Base-by-base conservation (phyloP, 2,888 invertebrate genomes). In the Noctua janthe region DNA sequence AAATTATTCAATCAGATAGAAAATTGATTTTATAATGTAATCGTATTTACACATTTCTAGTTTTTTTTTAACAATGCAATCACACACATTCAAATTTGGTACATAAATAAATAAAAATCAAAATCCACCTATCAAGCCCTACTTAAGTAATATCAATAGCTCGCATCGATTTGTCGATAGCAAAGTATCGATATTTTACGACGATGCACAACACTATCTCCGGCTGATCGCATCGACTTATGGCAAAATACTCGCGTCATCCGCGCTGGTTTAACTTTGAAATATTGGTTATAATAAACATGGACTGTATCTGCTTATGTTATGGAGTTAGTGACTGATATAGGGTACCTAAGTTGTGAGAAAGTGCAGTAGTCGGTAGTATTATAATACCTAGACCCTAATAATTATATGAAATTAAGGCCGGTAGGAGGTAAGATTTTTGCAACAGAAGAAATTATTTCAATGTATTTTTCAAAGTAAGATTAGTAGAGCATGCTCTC, bases 201-300 rank as follows among this genome's bases (percentile, higher is more conserved):
- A 78, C 59, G 64, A 67, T 7, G 78, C 76, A 84, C 88, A 82
- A 79, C 86, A 86, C 88, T 86, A 86, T 85, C 72, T 78, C 80
- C 59, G 69, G 78, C 83, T 88, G 87, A 87, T 88, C 87, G 83
- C 73, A 17, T 76, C 86, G 83, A 83, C 86, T 87, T 88, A 87
- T 70, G 54, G 83, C 78, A 59, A 76, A 81, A 81, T 81, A 88
- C 76, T 39, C 76, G 88, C 70, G 71, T 85, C 88, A 87, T 85
- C 77, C 59, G 39, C 29, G 39, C 69, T 86, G 82, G 75, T 87
- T 86, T 87, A 86, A 69, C 59, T 64, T 85, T 87, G 85, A 87
- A 86, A 86, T 87, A 86, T 87, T 80, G 70, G 47, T 51, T 29
- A 43, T 82, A 80, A 85, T 82, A 86, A 82, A 86, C 78, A 59